A percentile compares a stretch with the other conserved stretches of the same genome.
phyloP scores from a whole-genome alignment of 1,140 invertebrate genomes.

The Helicoverpa zea region DNA sequence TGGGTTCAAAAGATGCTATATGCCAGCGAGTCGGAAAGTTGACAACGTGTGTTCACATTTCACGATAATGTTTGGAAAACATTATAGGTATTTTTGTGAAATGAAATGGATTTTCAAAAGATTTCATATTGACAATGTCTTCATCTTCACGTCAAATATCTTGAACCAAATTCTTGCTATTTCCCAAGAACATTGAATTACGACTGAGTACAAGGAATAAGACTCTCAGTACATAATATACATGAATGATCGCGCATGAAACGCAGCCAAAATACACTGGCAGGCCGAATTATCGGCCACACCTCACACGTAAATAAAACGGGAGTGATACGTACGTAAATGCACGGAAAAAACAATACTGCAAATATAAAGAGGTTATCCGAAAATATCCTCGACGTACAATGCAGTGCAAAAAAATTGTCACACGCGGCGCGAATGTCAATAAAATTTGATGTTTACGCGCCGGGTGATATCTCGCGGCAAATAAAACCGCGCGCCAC shows the following conservation, averaged over 20 bases:
- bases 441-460: slow-evolving; percentile 81
- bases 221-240: neutral
- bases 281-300: slow-evolving; percentile 6
- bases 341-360: slow-evolving; percentile 36
- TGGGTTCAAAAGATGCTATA: slow-evolving; percentile 9
- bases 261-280: slow-evolving; percentile 4
- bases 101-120: too few relatives aligned
- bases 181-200: neutral
- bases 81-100: neutral
- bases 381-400: slow-evolving; percentile 57
- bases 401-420: slow-evolving; percentile 68
- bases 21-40: neutral
- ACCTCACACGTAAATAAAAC: slow-evolving; percentile 32
- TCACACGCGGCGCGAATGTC: slow-evolving; percentile 66
- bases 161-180: neutral
- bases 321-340: slow-evolving; percentile 16
- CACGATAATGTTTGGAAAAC: neutral
- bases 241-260: slow-evolving; percentile 6
- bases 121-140: too few relatives aligned
- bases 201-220: neutral
- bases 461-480: slow-evolving; percentile 66
- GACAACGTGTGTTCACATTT: slow-evolving; percentile 21
- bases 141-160: too few relatives aligned
- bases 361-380: slow-evolving; percentile 46
- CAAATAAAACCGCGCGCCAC: slow-evolving; percentile 68